Evolutionary conservation across 30 jellyfish, hydroid and myxozoan genomes (phyloP), one percentile per base, ranked within the genome.

Genomic region (Aurelia coerulea): DNA sequence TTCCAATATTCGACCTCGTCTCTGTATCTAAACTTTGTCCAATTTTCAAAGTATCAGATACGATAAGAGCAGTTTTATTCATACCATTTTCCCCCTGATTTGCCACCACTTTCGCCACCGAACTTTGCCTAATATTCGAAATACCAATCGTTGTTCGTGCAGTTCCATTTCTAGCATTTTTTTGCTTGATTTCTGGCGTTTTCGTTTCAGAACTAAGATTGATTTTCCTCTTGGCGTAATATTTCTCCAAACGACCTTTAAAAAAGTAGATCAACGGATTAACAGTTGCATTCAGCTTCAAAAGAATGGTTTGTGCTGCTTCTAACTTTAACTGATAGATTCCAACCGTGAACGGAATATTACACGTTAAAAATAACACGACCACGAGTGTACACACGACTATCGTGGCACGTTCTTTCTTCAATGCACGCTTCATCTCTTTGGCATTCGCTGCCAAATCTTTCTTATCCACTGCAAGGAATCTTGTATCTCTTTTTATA

Each of bases 201-300:
- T 46, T 46, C 56, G 14, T 9, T 9, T 46, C 56, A 46, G 2
- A 5, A 9, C 56, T 7, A 9, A 46, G 14, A 7, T 46, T 6
- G 8, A 46, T 7, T 46, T 54, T 67, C 76, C 31, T 50, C 62
- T 68, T 68, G 17, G 77, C 76, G 52, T 56, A 81, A 49, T 14
- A 35, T 65, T 56, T 81, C 74, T 81, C 91, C 16, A 69, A 64
- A 73, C 54, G 59, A 11, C 78, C 78, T 56, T 68, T 81, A 82
- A 81, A 81, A 18, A 66, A 81, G 84, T 81, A 81, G 15, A 81
- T 71, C 31, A 81, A 78, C 10, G 91, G 84, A 37, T 81, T 81
- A 42, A 19, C 16, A 17, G 37, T 68, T 16, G 91, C 63, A 6
- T 63, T 41, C 64, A 81, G 2, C 35, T 54, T 81, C 17, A 81